These are phyloP conservation scores for Idris sp. DNA, from an alignment of 1,140 invertebrate species.

Conservation along the genomic window DNA sequence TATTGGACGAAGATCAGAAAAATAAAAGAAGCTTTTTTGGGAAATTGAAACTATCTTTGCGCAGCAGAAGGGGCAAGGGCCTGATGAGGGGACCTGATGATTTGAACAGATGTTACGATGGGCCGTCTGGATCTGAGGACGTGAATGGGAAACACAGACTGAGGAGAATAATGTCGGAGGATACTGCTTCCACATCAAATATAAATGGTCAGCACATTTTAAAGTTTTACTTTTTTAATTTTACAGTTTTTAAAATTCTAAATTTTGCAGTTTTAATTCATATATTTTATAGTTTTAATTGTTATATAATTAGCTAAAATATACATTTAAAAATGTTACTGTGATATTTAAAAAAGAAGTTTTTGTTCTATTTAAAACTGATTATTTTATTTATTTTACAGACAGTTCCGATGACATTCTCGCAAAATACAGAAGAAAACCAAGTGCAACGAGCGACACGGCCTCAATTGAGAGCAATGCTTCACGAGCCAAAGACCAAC, in stretches of 20 bases:
- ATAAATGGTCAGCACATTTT: slow-evolving; percentile 62
- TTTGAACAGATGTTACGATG: slow-evolving; percentile 72
- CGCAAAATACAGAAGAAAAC: slow-evolving; percentile 94
- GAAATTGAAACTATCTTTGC: slow-evolving; percentile 84
- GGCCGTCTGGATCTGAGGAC: slow-evolving; percentile 73
- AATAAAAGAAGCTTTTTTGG: slow-evolving; percentile 83
- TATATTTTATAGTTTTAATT: too few species aligned
- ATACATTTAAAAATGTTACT: too few species aligned
- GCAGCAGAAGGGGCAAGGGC: slow-evolving; percentile 81
- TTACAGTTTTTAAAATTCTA: too few species aligned
- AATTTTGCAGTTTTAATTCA: too few species aligned
- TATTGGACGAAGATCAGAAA: slow-evolving; percentile 81
- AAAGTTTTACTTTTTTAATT: too few species aligned
- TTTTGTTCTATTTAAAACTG: too few species aligned
- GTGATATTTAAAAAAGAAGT: too few species aligned
- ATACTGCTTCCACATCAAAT: slow-evolving; percentile 69
- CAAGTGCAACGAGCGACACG: slow-evolving; percentile 81
- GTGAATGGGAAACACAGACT: slow-evolving; percentile 72
- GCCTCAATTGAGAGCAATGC: slow-evolving; percentile 74
- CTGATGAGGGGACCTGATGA: slow-evolving; percentile 78
- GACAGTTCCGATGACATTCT: slow-evolving; percentile 95
- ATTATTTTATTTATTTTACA: slow-evolving; percentile 61
- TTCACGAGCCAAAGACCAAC: slow-evolving; percentile 71
- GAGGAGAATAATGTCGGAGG: slow-evolving; percentile 79
- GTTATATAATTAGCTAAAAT: not conserved